Evolutionary conservation across 2,113 vertebrate genomes (phyloP).

Genomic region (Uropsilus gracilis): DNA sequence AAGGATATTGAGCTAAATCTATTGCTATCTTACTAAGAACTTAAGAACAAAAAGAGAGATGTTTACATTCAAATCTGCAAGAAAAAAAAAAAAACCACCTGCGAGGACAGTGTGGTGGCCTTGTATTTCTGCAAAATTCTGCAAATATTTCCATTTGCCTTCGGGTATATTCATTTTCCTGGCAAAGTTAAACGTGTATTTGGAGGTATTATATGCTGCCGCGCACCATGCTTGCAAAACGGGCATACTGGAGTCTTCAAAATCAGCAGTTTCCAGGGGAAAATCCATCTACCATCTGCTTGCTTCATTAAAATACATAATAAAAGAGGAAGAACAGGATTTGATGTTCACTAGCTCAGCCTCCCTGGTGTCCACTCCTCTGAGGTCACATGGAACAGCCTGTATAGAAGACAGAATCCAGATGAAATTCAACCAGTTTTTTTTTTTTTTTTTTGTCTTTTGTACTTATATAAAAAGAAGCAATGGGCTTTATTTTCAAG

Average conservation of each 20-base stretch:
- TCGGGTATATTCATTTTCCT: constrained; percentile 39
- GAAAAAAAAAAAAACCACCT: neutral
- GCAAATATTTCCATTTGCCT: constrained; percentile 17
- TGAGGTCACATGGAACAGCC: neutral
- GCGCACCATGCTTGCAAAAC: constrained; percentile 40
- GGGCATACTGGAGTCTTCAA: constrained; percentile 43
- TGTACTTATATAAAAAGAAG: neutral
- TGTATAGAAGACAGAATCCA: neutral
- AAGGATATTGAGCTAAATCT: neutral
- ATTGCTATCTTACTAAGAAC: neutral
- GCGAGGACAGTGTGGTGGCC: neutral
- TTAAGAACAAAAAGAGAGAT: constrained; percentile 10
- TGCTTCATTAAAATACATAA: constrained; percentile 60
- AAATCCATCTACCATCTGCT: constrained; percentile 66
- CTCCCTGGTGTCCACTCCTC: constrained; percentile 39
- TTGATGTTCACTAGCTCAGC: constrained; percentile 11
- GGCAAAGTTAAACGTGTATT: constrained; percentile 54
- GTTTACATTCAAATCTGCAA: constrained; percentile 33
- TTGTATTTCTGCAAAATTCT: constrained; percentile 51
- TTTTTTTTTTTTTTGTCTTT: neutral
- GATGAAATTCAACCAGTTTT: neutral
- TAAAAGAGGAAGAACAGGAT: neutral
- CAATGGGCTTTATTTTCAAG: neutral
- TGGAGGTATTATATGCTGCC: neutral
- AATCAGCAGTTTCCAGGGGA: constrained; percentile 62